Percentiles rank a stretch among this genome's conserved stretches.
These are phyloP conservation scores for Hesperia comma DNA, from an alignment of 2,888 invertebrate genomes.

Conservation along the genomic window DNA sequence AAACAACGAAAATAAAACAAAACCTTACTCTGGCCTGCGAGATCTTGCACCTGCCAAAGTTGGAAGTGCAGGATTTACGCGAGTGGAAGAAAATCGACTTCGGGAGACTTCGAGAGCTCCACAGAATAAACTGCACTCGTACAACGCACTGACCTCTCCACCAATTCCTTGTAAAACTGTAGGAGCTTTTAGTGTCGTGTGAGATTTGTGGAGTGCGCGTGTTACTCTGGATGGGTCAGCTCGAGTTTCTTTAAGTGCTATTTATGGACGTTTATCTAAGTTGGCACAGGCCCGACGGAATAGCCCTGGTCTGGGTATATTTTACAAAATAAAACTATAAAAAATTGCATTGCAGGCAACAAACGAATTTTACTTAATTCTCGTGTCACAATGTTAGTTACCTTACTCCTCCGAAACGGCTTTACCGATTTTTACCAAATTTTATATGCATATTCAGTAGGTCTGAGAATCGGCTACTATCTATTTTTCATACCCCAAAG, in stretches of 20 bases:
- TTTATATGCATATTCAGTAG: too few relatives aligned
- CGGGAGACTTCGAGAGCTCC: slow-evolving; percentile 15
- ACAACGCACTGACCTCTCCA: slow-evolving; percentile 7
- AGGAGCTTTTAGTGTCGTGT: slow-evolving; percentile 4
- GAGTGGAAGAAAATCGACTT: slow-evolving; percentile 20
- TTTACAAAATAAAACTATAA: neutral
- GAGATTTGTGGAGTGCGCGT: slow-evolving; percentile 3
- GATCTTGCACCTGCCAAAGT: slow-evolving; percentile 29
- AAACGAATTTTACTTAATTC: too few relatives aligned
- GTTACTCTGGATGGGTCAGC: neutral
- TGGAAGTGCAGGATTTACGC: slow-evolving; percentile 20
- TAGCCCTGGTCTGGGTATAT: neutral
- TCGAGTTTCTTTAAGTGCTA: neutral
- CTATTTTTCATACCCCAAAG: too few relatives aligned
- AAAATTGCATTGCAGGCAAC: too few relatives aligned
- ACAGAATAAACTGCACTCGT: slow-evolving; percentile 20
- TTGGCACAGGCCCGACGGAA: neutral
- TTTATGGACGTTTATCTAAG: neutral
- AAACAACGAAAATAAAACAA: neutral
- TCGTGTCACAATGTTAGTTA: too few relatives aligned
- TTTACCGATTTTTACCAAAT: too few relatives aligned
- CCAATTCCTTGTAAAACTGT: slow-evolving; percentile 9
- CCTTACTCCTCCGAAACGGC: too few relatives aligned
- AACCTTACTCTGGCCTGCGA: neutral
- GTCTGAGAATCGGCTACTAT: too few relatives aligned